These are phyloP conservation scores for Coremacera marginata DNA, from an alignment of 2,888 invertebrate genomes.

Conservation along the genomic window DNA sequence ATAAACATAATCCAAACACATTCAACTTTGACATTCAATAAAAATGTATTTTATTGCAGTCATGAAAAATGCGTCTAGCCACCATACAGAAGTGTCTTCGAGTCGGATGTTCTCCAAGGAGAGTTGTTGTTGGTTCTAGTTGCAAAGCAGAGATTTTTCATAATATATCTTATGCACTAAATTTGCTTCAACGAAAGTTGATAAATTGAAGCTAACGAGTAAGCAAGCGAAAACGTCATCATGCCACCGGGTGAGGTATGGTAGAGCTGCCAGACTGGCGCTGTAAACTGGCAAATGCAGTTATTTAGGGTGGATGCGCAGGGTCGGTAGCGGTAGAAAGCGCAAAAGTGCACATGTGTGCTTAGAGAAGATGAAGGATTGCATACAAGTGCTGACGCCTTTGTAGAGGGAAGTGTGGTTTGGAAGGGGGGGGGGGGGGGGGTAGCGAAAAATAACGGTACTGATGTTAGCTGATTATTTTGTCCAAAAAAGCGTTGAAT, in stretches of 20 bases:
- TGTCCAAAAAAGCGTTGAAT: too few relatives aligned
- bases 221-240: neutral
- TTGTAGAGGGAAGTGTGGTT: too few relatives aligned
- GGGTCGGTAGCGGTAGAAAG: too few relatives aligned
- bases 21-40: slow-evolving; percentile 48
- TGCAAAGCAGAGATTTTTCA: neutral
- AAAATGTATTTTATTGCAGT: slow-evolving; percentile 45
- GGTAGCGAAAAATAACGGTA: too few relatives aligned
- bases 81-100: neutral
- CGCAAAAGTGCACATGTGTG: too few relatives aligned
- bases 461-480: too few relatives aligned
- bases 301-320: too few relatives aligned
- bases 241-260: neutral
- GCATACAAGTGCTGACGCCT: too few relatives aligned
- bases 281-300: neutral
- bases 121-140: neutral
- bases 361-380: too few relatives aligned
- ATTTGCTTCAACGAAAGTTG: neutral
- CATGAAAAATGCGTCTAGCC: slow-evolving; percentile 63
- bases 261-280: neutral
- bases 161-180: neutral
- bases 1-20: slow-evolving; percentile 21
- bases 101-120: neutral
- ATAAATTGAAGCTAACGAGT: slow-evolving; percentile 2
- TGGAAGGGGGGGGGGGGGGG: too few relatives aligned